phyloP scores from a whole-genome alignment of 2,888 invertebrate species.

The Limnephilus rhombicus region DNA sequence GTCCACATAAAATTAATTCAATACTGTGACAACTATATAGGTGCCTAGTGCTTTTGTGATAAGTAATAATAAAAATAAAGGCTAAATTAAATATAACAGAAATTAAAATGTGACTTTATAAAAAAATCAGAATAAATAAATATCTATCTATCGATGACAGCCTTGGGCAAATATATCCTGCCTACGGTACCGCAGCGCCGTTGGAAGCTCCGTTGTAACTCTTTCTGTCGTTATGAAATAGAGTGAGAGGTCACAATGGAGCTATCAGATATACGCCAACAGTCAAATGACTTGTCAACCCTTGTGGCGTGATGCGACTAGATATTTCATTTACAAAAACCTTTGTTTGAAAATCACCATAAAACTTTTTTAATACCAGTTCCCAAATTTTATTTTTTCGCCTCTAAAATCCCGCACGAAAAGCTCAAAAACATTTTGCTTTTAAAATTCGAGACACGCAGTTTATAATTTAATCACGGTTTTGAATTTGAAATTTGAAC shows the following conservation, averaged over 20 bases:
- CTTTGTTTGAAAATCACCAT: neutral
- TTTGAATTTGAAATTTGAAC: neutral
- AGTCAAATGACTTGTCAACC: neutral
- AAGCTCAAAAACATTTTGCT: neutral
- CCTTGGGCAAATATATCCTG: neutral
- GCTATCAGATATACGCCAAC: neutral
- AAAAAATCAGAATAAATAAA: neutral
- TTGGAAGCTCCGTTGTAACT: neutral
- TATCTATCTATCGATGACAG: neutral
- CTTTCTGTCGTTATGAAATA: neutral
- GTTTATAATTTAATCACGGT: neutral
- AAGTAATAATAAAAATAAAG: no score
- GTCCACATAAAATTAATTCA: no score
- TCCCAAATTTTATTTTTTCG: neutral
- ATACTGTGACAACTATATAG: no score
- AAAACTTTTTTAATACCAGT: neutral
- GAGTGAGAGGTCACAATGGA: neutral
- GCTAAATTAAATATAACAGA: no score
- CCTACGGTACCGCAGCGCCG: neutral
- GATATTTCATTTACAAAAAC: slow-evolving; percentile 1
- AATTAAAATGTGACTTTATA: no score
- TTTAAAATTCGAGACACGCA: neutral
- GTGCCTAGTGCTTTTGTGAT: no score
- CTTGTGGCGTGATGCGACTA: neutral
- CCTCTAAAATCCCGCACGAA: neutral